Evolutionary conservation across 2,888 invertebrate species (phyloP), one percentile per base, ranked within the genome.

Genomic region (Drosophila recens): DNA sequence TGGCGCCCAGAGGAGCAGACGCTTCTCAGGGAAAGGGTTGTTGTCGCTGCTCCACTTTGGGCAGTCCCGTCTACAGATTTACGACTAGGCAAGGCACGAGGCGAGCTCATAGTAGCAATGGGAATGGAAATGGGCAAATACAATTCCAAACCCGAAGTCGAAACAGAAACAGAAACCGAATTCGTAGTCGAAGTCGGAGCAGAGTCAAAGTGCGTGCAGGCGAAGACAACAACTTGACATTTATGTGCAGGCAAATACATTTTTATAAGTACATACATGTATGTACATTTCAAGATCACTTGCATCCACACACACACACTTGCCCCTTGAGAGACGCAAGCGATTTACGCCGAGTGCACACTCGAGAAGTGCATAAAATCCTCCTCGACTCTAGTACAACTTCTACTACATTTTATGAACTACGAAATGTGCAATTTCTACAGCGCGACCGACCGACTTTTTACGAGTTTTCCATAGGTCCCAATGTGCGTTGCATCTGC

Each of bases 371-470:
- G 46, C 36, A 30, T 10, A 46, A 17, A 15, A 57, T 66, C 51
- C 77, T 82, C 57, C 49, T 46, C 43, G 48, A 36, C 38, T 20
- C 49, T 51, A 33, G 30, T n/a, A n/a, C 46, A 27, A 46, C 30
- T 36, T 46, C 10, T 40, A 46, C 53, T 42, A 59, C 54, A 71
- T 68, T 84, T 90, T 82, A 90, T 84, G 79, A 79, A 87, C 89
- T 85, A 70, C 82, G 79, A 81, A 90, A 88, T 83, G 90, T 89
- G 87, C 87, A 87, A 90, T 88, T 85, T 90, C 73, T 71, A 62
- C 42, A 52, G 53, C 51, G 54, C 73, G 54, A 72, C 43, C 48
- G 58, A 71, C 56, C 48, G 61, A 70, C 56, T 68, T 87, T 85
- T 87, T 79, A 81, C 71, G 79, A 85, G 72, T 90, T 78, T 83